phyloP scores from a whole-genome alignment of 2,888 invertebrate genomes.

The Stratiomys singularior region DNA sequence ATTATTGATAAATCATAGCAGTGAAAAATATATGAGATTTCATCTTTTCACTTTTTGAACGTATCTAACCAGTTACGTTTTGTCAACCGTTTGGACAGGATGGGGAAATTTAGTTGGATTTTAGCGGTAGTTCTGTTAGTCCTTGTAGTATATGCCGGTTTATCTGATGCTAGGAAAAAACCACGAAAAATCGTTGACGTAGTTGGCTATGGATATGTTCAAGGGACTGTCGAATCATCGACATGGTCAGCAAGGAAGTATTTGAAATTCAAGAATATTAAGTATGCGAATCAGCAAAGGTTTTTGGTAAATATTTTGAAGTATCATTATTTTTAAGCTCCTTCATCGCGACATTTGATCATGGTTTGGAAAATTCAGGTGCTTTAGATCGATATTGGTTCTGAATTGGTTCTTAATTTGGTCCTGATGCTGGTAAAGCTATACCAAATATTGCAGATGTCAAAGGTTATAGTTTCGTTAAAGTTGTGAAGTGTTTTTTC shows the following conservation, averaged over 20 bases:
- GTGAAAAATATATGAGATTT: not conserved
- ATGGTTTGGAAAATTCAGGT: too few species aligned
- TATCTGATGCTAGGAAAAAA: conserved; percentile 20
- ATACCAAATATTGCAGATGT: too few species aligned
- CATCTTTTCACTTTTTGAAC: not conserved
- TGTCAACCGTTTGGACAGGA: not conserved
- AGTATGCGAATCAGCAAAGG: conserved; percentile 38
- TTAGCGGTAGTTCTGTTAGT: not conserved
- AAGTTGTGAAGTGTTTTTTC: too few species aligned
- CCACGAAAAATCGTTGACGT: conserved; percentile 31
- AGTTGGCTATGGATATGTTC: conserved; percentile 31
- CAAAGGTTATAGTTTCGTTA: too few species aligned
- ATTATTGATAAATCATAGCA: conserved; percentile 1
- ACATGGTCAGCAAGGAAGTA: conserved; percentile 45
- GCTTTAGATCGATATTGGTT: too few species aligned
- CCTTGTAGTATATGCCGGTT: conserved; percentile 1
- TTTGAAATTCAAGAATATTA: conserved; percentile 44
- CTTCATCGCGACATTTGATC: too few species aligned
- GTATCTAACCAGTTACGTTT: conserved; percentile 21
- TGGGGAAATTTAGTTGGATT: conserved; percentile 8
- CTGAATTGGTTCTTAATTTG: too few species aligned
- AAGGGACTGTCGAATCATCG: conserved; percentile 13
- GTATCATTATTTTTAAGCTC: too few species aligned
- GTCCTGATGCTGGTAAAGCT: too few species aligned
- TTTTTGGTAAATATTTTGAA: conserved; percentile 39